Evolutionary conservation across 2,113 vertebrate species (phyloP).

Genomic region (Melozone crissalis): DNA sequence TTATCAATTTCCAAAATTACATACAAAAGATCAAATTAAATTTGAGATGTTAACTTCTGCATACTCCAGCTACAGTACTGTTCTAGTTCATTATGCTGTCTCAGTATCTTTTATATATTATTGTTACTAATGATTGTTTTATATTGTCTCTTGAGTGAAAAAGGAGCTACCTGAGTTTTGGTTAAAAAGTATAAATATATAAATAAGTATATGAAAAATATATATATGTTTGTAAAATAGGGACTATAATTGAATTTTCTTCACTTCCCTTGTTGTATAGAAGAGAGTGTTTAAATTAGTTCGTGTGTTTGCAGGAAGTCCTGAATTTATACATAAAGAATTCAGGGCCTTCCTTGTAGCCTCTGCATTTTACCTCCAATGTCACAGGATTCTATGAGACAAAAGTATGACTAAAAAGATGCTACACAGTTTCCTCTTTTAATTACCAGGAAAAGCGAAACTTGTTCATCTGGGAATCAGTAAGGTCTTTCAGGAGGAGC

Average conservation of each 20-base stretch:
- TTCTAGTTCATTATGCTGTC: not conserved
- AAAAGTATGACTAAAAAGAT: not conserved
- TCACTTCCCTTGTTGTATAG: not conserved
- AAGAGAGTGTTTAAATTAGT: not conserved
- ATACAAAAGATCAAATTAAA: not conserved
- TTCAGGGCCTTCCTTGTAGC: not conserved
- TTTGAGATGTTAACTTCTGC: not conserved
- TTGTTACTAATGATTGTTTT: not conserved
- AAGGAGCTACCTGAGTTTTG: not conserved
- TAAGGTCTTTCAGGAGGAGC: not conserved
- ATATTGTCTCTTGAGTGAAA: not conserved
- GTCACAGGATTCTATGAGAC: not conserved
- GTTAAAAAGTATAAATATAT: not conserved
- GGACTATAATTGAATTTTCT: not conserved
- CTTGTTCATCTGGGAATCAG: not conserved
- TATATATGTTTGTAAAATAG: not conserved
- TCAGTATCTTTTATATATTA: not conserved
- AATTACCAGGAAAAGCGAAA: conserved; percentile 16
- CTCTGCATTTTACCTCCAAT: not conserved
- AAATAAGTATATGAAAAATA: not conserved
- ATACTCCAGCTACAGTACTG: not conserved
- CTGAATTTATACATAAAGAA: not conserved
- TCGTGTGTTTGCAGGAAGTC: not conserved
- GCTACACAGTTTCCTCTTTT: not conserved
- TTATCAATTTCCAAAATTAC: not conserved